These are phyloP conservation scores for Neolamprologus falcicula DNA, from an alignment of 2,113 vertebrate species.

Conservation along the genomic window DNA sequence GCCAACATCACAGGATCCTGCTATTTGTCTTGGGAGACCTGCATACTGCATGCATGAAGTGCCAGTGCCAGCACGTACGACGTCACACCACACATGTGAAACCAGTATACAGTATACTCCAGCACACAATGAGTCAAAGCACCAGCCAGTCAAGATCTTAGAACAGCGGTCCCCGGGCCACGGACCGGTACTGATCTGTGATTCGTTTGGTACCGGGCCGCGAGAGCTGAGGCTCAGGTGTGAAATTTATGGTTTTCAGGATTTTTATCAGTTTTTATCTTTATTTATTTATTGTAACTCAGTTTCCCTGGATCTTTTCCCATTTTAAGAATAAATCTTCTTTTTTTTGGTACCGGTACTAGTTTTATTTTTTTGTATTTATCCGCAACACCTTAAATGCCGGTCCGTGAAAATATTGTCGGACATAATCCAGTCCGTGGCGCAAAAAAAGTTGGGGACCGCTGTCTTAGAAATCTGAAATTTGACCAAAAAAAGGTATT, in stretches of 20 bases:
- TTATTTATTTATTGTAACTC: background rate
- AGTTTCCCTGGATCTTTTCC: background rate
- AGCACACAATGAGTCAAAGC: background rate
- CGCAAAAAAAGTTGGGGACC: background rate
- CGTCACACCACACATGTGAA: background rate
- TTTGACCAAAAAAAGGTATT: background rate
- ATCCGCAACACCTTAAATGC: background rate
- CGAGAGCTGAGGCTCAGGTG: rapidly evolving
- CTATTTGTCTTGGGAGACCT: background rate
- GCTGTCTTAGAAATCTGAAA: background rate
- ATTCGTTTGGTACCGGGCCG: background rate
- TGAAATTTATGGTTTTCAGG: background rate
- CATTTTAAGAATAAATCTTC: rapidly evolving
- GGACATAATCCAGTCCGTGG: background rate
- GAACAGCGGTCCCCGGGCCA: background rate
- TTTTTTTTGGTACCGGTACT: background rate
- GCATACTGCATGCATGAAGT: background rate
- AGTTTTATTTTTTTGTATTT: background rate
- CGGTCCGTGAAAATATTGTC: background rate
- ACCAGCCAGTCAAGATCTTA: background rate
- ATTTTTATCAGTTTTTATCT: background rate
- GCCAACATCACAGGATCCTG: background rate
- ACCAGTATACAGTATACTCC: background rate
- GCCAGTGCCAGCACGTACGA: background rate
- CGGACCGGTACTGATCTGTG: background rate